A percentile compares a stretch with the other conserved stretches of the same genome.
Conservation (phyloP, 2,797 vertebrate species). For the Cyclopterus lumpus region DNA sequence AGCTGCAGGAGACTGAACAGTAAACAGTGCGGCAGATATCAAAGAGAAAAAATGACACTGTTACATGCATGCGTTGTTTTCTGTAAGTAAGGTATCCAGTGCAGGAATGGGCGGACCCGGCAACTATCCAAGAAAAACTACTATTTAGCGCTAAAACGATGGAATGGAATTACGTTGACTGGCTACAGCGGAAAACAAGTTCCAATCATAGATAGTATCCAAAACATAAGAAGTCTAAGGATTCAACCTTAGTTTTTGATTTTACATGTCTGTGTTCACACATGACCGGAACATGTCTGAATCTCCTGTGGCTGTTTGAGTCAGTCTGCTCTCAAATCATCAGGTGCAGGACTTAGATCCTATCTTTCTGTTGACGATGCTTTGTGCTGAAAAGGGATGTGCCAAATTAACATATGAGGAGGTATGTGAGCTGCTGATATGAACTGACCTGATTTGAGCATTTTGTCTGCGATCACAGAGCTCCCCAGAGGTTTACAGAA, state of each 20-base stretch:
- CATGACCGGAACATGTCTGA: slow-evolving; percentile 20
- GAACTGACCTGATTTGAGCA: slow-evolving; percentile 77
- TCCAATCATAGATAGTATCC: not conserved
- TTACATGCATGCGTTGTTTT: not conserved
- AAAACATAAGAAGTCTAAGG: not conserved
- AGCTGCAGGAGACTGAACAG: not conserved
- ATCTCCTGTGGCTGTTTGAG: slow-evolving; percentile 42
- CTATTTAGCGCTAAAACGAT: not conserved
- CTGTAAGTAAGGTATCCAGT: not conserved
- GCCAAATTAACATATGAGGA: slow-evolving; percentile 61
- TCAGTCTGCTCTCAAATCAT: slow-evolving; percentile 58
- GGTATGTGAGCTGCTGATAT: slow-evolving; percentile 68
- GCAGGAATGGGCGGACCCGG: not conserved
- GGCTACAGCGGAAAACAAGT: not conserved
- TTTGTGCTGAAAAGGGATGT: slow-evolving; percentile 55
- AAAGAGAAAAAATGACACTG: not conserved
- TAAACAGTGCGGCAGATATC: not conserved
- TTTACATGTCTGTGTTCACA: slow-evolving; percentile 12
- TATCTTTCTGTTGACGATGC: slow-evolving; percentile 62
- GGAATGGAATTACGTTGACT: not conserved
- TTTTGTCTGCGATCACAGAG: slow-evolving; percentile 65
- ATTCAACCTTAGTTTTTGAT: not conserved
- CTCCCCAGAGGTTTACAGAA: slow-evolving; percentile 53
- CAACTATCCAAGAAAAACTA: not conserved
- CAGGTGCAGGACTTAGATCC: slow-evolving; percentile 65